These are phyloP conservation scores for Stomatorhinus ivindoensis DNA, from an alignment of 2,113 vertebrate genomes.

Conservation along the genomic window DNA sequence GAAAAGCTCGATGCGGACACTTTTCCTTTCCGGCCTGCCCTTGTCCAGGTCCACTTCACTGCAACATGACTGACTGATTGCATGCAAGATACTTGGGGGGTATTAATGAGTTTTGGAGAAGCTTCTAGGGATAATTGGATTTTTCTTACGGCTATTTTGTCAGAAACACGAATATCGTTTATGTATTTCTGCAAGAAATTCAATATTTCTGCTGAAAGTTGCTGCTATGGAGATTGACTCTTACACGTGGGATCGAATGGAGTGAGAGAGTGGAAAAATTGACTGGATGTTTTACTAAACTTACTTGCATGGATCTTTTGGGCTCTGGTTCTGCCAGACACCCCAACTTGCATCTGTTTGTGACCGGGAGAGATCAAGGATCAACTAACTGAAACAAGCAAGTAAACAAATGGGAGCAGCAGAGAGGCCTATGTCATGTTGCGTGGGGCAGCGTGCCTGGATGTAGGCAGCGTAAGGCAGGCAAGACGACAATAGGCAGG, in stretches of 20 bases:
- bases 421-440: too few relatives aligned
- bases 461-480: too few relatives aligned
- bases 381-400: background rate
- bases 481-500: too few relatives aligned
- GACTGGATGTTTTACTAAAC: background rate
- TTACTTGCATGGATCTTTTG: background rate
- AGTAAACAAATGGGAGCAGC: background rate
- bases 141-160: constrained; percentile 46
- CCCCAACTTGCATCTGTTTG: background rate
- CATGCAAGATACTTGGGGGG: constrained; percentile 32
- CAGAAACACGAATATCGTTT: constrained; percentile 44
- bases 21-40: constrained; percentile 12
- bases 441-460: too few relatives aligned
- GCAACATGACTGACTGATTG: constrained; percentile 27
- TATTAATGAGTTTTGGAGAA: constrained; percentile 44
- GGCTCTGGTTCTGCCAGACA: background rate
- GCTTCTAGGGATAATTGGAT: constrained; percentile 40
- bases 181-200: constrained; percentile 45
- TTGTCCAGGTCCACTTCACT: constrained; percentile 25
- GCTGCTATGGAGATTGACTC: constrained; percentile 19
- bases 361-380: background rate
- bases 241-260: background rate
- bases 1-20: background rate
- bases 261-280: background rate
- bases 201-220: constrained; percentile 32